These are phyloP conservation scores for Polydrusus pterygomalis DNA, from an alignment of 2,888 invertebrate species.

Conservation along the genomic window DNA sequence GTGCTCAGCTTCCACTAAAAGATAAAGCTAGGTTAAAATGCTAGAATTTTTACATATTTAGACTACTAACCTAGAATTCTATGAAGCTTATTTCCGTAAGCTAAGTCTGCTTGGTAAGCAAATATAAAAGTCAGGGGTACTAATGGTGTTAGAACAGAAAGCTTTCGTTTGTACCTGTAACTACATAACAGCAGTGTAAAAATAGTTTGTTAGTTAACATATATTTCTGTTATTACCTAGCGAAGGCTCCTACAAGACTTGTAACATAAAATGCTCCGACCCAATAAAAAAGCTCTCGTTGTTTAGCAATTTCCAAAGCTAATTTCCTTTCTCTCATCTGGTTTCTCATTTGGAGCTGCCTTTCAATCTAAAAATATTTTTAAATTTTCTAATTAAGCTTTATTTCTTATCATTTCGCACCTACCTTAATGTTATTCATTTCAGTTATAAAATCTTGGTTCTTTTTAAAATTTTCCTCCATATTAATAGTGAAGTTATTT, in stretches of 20 bases:
- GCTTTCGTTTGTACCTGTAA: constrained; percentile 71
- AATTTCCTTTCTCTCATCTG: constrained; percentile 84
- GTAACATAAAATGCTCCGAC: constrained; percentile 79
- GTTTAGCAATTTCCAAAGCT: constrained; percentile 82
- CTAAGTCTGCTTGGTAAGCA: constrained; percentile 84
- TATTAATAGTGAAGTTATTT: constrained; percentile 75
- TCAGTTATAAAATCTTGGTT: constrained; percentile 82
- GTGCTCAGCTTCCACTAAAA: constrained; percentile 84
- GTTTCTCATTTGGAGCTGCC: constrained; percentile 87
- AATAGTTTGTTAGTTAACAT: constrained; percentile 23
- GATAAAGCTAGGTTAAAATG: constrained; percentile 31
- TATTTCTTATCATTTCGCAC: not conserved
- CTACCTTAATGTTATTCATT: constrained; percentile 80
- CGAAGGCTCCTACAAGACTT: constrained; percentile 73
- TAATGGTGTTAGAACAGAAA: constrained; percentile 78
- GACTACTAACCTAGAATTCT: constrained; percentile 67
- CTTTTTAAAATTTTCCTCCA: constrained; percentile 80
- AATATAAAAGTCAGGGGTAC: constrained; percentile 83
- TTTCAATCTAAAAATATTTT: constrained; percentile 77
- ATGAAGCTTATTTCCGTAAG: constrained; percentile 85
- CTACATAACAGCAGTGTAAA: constrained; percentile 47
- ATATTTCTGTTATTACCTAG: constrained; percentile 70
- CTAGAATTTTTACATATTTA: constrained; percentile 22
- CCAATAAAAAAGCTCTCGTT: constrained; percentile 85
- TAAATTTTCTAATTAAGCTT: constrained; percentile 41